Evolutionary conservation across 2,888 invertebrate species (phyloP), one percentile per base, ranked within the genome.

Genomic region (Sacculina carcini): DNA sequence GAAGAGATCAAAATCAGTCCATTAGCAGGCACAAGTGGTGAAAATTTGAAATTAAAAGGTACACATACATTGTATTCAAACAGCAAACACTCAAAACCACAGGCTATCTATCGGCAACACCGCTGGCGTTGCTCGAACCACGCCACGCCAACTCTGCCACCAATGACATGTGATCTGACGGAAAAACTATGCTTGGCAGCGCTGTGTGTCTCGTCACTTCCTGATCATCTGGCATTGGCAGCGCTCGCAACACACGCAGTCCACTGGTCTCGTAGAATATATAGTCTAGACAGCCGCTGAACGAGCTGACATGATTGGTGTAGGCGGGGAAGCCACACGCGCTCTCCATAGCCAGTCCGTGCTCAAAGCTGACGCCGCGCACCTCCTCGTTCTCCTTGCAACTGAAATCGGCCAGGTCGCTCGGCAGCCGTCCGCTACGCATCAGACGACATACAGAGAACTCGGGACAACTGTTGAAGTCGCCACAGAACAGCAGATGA

Each of bases 101-200:
- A n/a, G n/a, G n/a, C n/a, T n/a, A n/a, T n/a, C n/a, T n/a, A n/a
- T n/a, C n/a, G n/a, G n/a, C n/a, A n/a, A n/a, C n/a, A n/a, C n/a
- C n/a, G n/a, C n/a, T n/a, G n/a, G n/a, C n/a, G n/a, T n/a, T n/a
- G n/a, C n/a, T n/a, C 24, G 26, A 5, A 14, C 5, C n/a, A 14
- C 40, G 28, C 69, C 72, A 77, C 59, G 69, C 66, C 55, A 87
- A 69, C 69, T 87, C 84, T n/a, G 79, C 76, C 55, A 90, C 71
- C 47, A 92, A 68, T 14, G 94, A 78, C 56, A 96, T 69, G 65
- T 96, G 94, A 68, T 96, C 94, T 2, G 92, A 92, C 1, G 94
- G 94, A 64, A 83, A 83, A 3, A 81, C 77, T 47, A 79, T 70
- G 59, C 85, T 90, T 0, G 96, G 96, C 55, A 94, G 71, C 2